Base-by-base conservation (phyloP, 1,140 invertebrate species). In the Caenorhabditis briggsae region DNA sequence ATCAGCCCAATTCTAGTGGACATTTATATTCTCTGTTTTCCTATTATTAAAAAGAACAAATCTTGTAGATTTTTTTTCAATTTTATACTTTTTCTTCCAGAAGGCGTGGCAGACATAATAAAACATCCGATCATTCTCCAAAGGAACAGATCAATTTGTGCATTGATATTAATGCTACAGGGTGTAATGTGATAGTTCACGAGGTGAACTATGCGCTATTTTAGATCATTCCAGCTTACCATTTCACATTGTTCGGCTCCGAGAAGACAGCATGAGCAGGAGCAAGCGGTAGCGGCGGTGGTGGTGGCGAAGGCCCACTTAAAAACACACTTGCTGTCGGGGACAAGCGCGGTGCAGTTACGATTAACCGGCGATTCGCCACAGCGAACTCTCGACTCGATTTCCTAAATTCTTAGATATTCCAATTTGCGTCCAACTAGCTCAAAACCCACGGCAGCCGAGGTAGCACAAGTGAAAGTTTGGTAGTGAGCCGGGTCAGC, bases 321-420 rank as follows among this genome's bases (percentile, higher is more conserved):
- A 85, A 85, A 85, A 85, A 85, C 84, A 85, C 84, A 85, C 84
- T 85, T 85, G 20, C 46, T 50, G 46, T 85, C 65, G 84, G 84
- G 53, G 23, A 70, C 64, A 85, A 78, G 58, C 61, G 84, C 50
- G 61, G 84, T 74, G 61, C 25, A 85, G 65, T 56, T 53, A 61
- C 55, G 83, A 84, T 84, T 84, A 84, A 84, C 56, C 46, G 53
- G 23, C 46, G 20, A 11, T 18, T 53, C 55, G 23, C 48, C 61
- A 85, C 84, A 70, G 65, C 84, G 84, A 85, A 85, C 84, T 85
- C 84, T 85, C 64, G 70, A 50, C n/a, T 78, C 70, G 70, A 78
- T 48, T 78, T 78, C 70, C 70, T 78, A 5, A 46, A 70, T n/a
- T 64, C 7, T 6, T 20, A 18, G 9, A 59, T n/a, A n/a, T 23